Evolutionary conservation across 2,113 vertebrate species (phyloP), one percentile per base, ranked within the genome.

Genomic region (Eulemur rufifrons): DNA sequence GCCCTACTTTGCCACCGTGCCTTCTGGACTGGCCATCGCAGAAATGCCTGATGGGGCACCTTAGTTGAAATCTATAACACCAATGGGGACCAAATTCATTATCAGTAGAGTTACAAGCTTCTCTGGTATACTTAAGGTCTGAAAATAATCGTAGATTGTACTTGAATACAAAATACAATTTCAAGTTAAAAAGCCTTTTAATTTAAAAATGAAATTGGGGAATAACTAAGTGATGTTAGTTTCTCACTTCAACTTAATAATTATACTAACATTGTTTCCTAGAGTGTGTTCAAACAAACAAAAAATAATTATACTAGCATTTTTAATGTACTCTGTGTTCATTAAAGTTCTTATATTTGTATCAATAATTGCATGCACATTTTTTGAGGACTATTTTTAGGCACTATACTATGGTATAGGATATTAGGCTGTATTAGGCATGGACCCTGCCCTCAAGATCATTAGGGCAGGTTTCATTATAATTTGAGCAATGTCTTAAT

Each of bases 141-240:
- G 82, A 85, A 66, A 73, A 78, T 66, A 25, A 93, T 73, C 39
- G 32, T 84, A 59, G 78, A 50, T 73, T 42, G 1, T 27, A 63
- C 18, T 71, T 77, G 76, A 76, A 69, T 91, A 56, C n/a, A 42
- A 34, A 81, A 90, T 66, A 68, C 5, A 66, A 34, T 77, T 69
- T 83, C 86, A 89, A 59, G 15, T 97, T 86, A 52, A 85, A 73
- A 93, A 84, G 23, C 6, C 15, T 42, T 95, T 94, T 85, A 73
- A 32, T 47, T 82, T 39, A 42, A 17, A 71, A 37, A 45, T n/a
- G 25, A 71, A 82, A 56, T 42, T 47, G 9, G n/a, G 32, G 21
- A 89, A 59, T 71, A 47, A 1, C 32, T 42, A 66, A 81, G 63
- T 29, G 20, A 45, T 23, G 27, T 37, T 39, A 20, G 13, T 45